Evolutionary conservation across 2,113 vertebrate species (phyloP), one percentile per base, ranked within the genome.

Genomic region (Vulpes lagopus): DNA sequence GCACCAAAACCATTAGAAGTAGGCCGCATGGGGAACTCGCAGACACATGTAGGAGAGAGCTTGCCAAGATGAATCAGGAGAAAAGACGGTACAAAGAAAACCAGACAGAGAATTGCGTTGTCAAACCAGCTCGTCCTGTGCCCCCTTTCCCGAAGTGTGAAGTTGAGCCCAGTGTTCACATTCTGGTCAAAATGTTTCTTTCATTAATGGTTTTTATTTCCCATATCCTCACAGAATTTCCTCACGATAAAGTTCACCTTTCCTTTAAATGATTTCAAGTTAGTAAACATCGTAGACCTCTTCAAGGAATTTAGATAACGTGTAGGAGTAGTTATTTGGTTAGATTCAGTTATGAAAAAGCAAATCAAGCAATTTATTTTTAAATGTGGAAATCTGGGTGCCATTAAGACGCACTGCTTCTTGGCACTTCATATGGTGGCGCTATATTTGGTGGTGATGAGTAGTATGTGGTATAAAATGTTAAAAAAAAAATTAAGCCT

Each of bases 401-500:
- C 90, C 79, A 32, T 59, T 86, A 94, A 91, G 60, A 95, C 11
- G 0, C 53, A 22, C 25, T 57, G 80, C 83, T 94, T 51, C 91
- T 87, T 91, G 60, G 85, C 78, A 25, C 30, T 95, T 6, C 83
- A 95, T 92, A 1, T 94, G 89, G 96, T 20, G 22, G 17, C 17
- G 0, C 92, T 96, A 53, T 98, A 89, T 97, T 98, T 97, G 85
- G 69, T 89, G 80, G 62, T 88, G 49, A 91, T 89, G 89, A 95
- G 64, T 82, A 38, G 19, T 94, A 78, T 94, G 35, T 79, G 20
- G 30, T 89, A 53, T 92, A 86, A 96, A 95, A 96, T 97, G 59
- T 79, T 51, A 83, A 76, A 96, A 30, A 30, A 87, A 49, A 67
- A 49, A 94, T 85, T 96, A 89, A 97, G 19, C 95, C 23, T 35